These are phyloP conservation scores for Macquaria australasica DNA, from an alignment of 2,113 vertebrate genomes.

Conservation along the genomic window DNA sequence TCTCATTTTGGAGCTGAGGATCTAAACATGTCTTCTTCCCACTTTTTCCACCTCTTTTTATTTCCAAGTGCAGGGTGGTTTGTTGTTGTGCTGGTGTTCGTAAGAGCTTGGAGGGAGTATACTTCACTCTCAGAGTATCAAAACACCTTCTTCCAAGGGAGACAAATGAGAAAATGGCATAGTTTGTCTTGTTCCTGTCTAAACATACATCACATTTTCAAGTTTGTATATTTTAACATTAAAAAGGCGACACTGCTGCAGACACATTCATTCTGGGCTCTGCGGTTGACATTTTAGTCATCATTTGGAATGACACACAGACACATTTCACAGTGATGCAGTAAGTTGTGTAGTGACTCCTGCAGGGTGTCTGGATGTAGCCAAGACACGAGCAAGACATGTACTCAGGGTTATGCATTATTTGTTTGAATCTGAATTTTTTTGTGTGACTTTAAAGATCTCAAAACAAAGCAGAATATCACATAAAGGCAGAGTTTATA, in stretches of 20 bases:
- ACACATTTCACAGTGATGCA: slow-evolving; percentile 26
- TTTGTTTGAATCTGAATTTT: background rate
- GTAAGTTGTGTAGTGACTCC: slow-evolving; percentile 20
- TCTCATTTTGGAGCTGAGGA: background rate
- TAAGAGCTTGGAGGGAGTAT: background rate
- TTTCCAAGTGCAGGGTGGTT: slow-evolving; percentile 5
- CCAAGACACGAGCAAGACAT: slow-evolving; percentile 9
- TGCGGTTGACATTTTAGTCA: slow-evolving; percentile 33
- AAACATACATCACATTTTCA: slow-evolving; percentile 45
- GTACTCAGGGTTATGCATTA: background rate
- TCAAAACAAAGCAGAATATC: background rate
- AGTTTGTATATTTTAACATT: slow-evolving; percentile 40
- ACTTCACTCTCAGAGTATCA: slow-evolving; percentile 6
- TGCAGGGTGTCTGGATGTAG: slow-evolving; percentile 29
- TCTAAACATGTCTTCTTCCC: too few relatives aligned
- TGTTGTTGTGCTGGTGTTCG: slow-evolving; percentile 3
- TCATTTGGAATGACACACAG: slow-evolving; percentile 15
- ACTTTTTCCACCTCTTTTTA: background rate
- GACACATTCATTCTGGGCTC: slow-evolving; percentile 33
- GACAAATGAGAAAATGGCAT: slow-evolving; percentile 34
- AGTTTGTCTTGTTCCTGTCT: slow-evolving; percentile 42
- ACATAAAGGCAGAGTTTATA: slow-evolving; percentile 19
- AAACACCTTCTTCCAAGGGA: slow-evolving; percentile 36
- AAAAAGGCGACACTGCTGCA: slow-evolving; percentile 33
- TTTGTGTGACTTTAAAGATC: slow-evolving; percentile 2